Evolutionary conservation across 1,140 invertebrate genomes (phyloP).

Genomic region (Micrasema minimum): DNA sequence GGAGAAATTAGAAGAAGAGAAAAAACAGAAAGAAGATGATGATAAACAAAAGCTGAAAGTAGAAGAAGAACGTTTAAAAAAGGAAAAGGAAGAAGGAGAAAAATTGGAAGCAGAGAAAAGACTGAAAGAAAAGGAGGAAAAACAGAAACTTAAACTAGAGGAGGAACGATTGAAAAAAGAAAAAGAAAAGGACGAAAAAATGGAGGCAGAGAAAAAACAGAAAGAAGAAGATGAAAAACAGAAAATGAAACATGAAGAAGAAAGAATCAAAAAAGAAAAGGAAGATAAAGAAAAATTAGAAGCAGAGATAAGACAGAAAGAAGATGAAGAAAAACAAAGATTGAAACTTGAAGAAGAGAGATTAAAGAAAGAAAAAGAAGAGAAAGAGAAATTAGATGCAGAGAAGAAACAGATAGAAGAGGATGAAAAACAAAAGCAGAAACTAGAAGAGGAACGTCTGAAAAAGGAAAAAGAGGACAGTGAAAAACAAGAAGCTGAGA

Average conservation of each 20-base stretch:
- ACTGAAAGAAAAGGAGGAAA: constrained; percentile 49
- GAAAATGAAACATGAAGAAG: constrained; percentile 9
- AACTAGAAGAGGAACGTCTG: not conserved
- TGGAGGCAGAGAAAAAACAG: constrained; percentile 47
- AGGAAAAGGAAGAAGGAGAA: constrained; percentile 48
- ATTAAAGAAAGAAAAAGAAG: too few species aligned
- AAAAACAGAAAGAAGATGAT: constrained; percentile 37
- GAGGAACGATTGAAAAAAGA: constrained; percentile 48
- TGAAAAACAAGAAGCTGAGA: constrained; percentile 42
- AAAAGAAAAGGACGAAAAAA: constrained; percentile 50
- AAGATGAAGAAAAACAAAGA: constrained; percentile 45
- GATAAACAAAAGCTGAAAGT: constrained; percentile 27
- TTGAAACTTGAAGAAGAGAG: too few species aligned
- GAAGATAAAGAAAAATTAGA: constrained; percentile 45
- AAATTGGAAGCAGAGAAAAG: constrained; percentile 40
- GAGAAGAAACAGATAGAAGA: too few species aligned
- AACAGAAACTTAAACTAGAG: constrained; percentile 48
- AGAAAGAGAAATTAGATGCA: too few species aligned
- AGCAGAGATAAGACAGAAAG: constrained; percentile 43
- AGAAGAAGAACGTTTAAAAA: constrained; percentile 45
- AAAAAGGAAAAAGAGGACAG: too few species aligned
- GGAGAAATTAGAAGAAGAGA: constrained; percentile 40
- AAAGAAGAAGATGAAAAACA: constrained; percentile 45
- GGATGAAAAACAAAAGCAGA: too few species aligned
- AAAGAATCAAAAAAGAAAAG: constrained; percentile 14